Base-by-base conservation (phyloP, 2,888 invertebrate genomes). In the Lucinisca nassula region DNA sequence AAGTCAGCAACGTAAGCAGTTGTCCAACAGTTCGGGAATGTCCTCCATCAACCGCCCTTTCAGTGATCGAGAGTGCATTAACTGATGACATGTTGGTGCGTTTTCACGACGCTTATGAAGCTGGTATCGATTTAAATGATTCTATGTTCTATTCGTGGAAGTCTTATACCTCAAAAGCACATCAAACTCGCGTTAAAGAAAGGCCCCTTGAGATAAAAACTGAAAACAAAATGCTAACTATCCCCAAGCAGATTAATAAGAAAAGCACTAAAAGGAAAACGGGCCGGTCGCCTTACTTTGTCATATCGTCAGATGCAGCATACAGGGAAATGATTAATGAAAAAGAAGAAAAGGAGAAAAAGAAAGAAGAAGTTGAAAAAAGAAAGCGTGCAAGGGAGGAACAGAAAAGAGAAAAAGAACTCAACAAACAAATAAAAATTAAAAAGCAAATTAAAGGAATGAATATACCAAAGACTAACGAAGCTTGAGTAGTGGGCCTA, bases 131-230 rank as follows among this genome's bases (percentile, higher is more conserved):
- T 1, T 14, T 67, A 0, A 27, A 78, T 24, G 78, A 78, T n/a
- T 78, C 78, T 14, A 78, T 78, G 78, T 78, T 10, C 27, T 8
- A 6, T 6, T 40, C 78, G 2, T 78, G 78, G 78, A 40, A 27
- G 8, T 24, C 30, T 12, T 78, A 78, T 61, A 61, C 30, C 3
- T 3, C 6, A 4, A 6, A 61, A 27, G 27, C 30, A 3, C 30
- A 3, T 2, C 61, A 61, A n/a, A 51, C 10, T 14, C 14, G 8
- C 14, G 6, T 14, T 10, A 40, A 6, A 40, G 8, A 6, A 40
- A 14, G 40, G 14, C 40, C 40, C 6, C 17, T 51, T n/a, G n/a
- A n/a, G n/a, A 4, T 30, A 3, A 61, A 21, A 17, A 24, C 30
- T 8, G 21, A 21, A 6, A 61, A 17, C 17, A 6, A 24, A 27